Conservation (phyloP, 2,113 vertebrate species). For the Hemiscyllium ocellatum region DNA sequence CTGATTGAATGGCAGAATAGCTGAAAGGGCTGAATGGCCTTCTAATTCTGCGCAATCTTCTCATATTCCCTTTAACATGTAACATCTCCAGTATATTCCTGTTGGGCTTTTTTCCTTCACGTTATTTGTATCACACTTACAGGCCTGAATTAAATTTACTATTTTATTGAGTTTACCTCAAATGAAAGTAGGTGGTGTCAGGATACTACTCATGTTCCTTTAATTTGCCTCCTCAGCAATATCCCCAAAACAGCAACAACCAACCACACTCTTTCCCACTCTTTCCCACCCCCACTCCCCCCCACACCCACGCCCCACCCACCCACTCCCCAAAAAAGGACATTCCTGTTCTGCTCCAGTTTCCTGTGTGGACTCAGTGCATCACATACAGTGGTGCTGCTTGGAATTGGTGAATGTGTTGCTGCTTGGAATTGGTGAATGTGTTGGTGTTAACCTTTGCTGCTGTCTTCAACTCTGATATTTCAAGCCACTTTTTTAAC, state of each 20-base stretch:
- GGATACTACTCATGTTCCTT: neutral
- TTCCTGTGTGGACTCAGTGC: neutral
- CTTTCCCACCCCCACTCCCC: too few species aligned
- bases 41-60: neutral
- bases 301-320: too few species aligned
- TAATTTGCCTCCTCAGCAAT: neutral
- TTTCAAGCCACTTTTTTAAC: conserved; percentile 39
- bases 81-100: neutral
- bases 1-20: too few species aligned
- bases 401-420: neutral
- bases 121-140: neutral
- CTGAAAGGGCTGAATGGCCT: neutral
- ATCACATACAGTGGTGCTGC: neutral
- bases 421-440: neutral
- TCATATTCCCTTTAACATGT: neutral
- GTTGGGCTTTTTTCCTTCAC: neutral
- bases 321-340: neutral
- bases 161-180: neutral
- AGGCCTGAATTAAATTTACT: neutral
- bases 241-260: neutral
- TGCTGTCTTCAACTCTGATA: neutral
- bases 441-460: neutral
- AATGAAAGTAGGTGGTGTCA: neutral
- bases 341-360: neutral
- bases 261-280: too few species aligned